These are phyloP conservation scores for Sarotherodon lohbergeri DNA, from an alignment of 2,113 vertebrate genomes.

Conservation along the genomic window DNA sequence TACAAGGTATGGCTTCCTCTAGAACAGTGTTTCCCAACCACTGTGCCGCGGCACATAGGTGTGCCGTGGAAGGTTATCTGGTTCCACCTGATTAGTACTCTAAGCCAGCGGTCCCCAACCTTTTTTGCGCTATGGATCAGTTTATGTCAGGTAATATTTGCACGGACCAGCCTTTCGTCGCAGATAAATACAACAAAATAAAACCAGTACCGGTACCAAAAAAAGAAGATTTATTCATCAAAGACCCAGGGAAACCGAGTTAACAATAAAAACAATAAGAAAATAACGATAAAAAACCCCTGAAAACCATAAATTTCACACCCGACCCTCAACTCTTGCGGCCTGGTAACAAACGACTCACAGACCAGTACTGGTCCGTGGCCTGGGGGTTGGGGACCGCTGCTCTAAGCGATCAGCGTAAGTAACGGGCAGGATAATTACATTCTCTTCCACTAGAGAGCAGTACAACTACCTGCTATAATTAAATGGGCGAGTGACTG, in stretches of 20 bases:
- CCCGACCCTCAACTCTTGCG: neutral
- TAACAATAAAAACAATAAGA: rapidly evolving
- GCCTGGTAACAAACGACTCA: neutral
- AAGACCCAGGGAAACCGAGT: neutral
- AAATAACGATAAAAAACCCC: neutral
- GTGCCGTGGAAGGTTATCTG: neutral
- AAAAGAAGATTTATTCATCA: neutral
- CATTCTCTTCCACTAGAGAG: neutral
- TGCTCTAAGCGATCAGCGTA: neutral
- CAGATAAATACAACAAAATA: neutral
- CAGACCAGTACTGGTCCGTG: rapidly evolving
- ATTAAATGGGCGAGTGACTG: neutral
- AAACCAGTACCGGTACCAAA: neutral
- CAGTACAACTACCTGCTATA: neutral
- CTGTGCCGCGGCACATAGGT: neutral
- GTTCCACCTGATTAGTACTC: rapidly evolving
- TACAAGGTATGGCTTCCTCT: neutral
- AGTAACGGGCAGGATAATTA: neutral
- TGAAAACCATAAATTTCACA: neutral
- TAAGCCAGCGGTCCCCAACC: rapidly evolving
- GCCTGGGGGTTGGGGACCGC: neutral
- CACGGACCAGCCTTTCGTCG: rapidly evolving
- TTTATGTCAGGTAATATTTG: neutral
- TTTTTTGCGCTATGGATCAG: rapidly evolving
- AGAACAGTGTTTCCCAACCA: neutral